Base-by-base conservation (phyloP, 1,140 invertebrate genomes). In the Musca vetustissima region DNA sequence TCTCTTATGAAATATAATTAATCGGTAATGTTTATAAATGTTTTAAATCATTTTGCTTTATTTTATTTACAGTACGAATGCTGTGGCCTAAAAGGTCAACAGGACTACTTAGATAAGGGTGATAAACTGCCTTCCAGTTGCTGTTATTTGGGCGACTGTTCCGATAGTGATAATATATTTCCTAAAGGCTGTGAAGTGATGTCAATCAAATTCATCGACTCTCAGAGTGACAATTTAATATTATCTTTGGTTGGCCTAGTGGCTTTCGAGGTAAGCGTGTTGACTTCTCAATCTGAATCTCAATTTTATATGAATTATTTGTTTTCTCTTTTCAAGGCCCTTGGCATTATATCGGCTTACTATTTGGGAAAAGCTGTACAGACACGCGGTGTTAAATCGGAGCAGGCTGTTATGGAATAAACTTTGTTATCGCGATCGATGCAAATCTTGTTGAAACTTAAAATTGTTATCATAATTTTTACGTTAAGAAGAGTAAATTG, bases 61-160 rank as follows among this genome's bases (percentile, higher is more conserved):
- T 50, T 22, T 69, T 47, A 19, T 15, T 1, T 65, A 1, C 25
- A 69, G 3, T 80, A 78, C 57, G 59, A 71, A 21, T 80, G 78
- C 69, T 80, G 78, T n/a, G 78, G 78, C 1, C 49, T 76, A 22
- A 61, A 78, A 2, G 75, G 78, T 2, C 76, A 78, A 3, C 70
- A 80, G 69, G 78, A 80, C 67, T 80, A 80, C 50, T 50, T 77
- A 13, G 32, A 57, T 2, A 65, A 72, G 22, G 72, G 76, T 72
- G 65, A 76, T 13, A 53, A 49, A 32, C 52, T 80, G 71, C 78
- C 78, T 15, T 71, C 68, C 52, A 80, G 78, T 59, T 80, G 78
- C 66, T 80, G 78, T 53, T 73, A 72, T 43, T 69, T 65, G 24
- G 70, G 71, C n/a, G 76, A 80, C 64, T 80, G 78, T 70, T 72